phyloP scores from a whole-genome alignment of 1,140 invertebrate genomes.

The Ptiloglossa arizonensis region DNA sequence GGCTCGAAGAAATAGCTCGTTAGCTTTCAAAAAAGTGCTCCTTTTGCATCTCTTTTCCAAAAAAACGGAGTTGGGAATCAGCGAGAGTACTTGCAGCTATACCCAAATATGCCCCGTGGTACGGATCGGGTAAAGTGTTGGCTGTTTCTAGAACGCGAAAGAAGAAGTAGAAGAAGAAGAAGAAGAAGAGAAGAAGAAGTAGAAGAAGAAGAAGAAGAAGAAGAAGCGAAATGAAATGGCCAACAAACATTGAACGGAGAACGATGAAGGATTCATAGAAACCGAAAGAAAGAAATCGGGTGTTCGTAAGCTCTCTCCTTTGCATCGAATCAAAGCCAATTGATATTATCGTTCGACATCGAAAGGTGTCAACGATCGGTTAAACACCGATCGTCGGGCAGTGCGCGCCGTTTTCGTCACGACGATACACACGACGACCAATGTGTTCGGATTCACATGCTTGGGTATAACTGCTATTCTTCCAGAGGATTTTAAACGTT shows the following conservation, averaged over 20 bases:
- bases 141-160: constrained; percentile 25
- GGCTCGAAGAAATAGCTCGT: constrained; percentile 83
- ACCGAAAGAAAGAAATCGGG: neutral
- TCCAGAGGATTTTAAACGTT: constrained; percentile 65
- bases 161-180: constrained; percentile 27
- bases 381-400: neutral
- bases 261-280: neutral
- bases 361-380: neutral
- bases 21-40: constrained; percentile 79
- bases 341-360: neutral
- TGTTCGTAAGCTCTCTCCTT: neutral
- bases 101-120: constrained; percentile 73
- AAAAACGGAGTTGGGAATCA: constrained; percentile 74
- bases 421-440: constrained; percentile 17
- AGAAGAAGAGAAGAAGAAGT: constrained; percentile 27
- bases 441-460: constrained; percentile 34
- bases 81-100: constrained; percentile 77
- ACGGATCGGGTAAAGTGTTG: neutral
- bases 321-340: neutral
- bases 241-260: constrained; percentile 10
- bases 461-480: constrained; percentile 78
- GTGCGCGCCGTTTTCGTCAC: neutral
- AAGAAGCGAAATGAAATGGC: neutral
- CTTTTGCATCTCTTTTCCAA: constrained; percentile 74
- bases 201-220: constrained; percentile 13